Evolutionary conservation across 2,113 vertebrate species (phyloP).

Genomic region (Dromiciops gliroides): DNA sequence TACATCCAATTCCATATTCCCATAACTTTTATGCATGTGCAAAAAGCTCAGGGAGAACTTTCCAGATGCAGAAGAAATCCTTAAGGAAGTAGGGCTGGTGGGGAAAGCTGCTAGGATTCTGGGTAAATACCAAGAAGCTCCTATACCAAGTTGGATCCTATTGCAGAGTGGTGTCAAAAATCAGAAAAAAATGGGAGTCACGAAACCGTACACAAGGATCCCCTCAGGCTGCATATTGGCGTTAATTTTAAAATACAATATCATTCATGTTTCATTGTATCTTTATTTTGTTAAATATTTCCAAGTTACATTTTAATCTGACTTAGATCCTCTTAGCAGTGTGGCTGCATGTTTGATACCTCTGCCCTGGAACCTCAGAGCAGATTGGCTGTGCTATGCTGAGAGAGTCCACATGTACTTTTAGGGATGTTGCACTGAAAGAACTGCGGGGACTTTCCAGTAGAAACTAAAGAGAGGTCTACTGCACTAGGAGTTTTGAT

Average conservation of each 20-base stretch:
- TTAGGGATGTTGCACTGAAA: background rate
- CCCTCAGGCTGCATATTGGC: background rate
- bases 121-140: background rate
- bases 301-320: background rate
- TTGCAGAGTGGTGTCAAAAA: background rate
- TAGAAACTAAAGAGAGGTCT: background rate
- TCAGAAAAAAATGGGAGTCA: background rate
- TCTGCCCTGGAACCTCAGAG: background rate
- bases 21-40: background rate
- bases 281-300: background rate
- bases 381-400: background rate
- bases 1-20: background rate
- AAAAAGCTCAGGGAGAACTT: background rate
- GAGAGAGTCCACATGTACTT: background rate
- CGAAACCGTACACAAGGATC: background rate
- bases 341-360: background rate
- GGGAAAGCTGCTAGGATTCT: background rate
- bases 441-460: background rate
- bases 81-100: background rate
- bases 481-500: background rate
- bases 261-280: background rate
- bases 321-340: background rate
- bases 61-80: background rate
- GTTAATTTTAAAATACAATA: background rate
- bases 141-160: background rate